Evolutionary conservation across 2,113 vertebrate genomes (phyloP), one percentile per base, ranked within the genome.

Genomic region (Anoura caudifer): DNA sequence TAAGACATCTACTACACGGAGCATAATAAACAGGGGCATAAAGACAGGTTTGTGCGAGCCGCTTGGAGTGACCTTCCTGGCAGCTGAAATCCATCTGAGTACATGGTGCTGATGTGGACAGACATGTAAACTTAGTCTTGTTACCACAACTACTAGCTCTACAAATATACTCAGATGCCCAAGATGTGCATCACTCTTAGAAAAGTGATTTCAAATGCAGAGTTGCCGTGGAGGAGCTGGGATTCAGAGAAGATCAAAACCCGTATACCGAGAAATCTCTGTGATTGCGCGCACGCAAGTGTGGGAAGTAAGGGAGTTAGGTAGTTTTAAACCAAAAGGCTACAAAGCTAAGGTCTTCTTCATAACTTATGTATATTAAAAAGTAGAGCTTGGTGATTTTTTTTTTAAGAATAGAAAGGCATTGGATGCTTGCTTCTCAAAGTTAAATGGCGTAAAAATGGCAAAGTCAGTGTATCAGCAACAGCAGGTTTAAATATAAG

Each of bases 21-120:
- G 98, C 99, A 99, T 99, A 99, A 99, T 99, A 99, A 99, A 99
- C 99, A 99, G 98, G 98, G 99, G 99, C 98, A 99, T 99, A 99
- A 99, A 99, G 99, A 99, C 98, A 98, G 99, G 99, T 99, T 99
- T 99, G 99, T 99, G 98, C 99, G 98, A 98, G 98, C 98, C 98
- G 98, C 98, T 98, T 98, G 97, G 98, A 98, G 98, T 98, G 99
- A 99, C 99, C 99, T 99, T 98, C 99, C 98, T 98, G 99, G 98
- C 99, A 99, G 99, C 99, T 99, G 98, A 98, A 97, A 98, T 98
- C 98, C 98, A 98, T 99, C 98, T 98, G 98, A 97, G 97, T 98
- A 96, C 98, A 98, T 98, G 98, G 98, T 98, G 98, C 98, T 98
- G 98, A 98, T 98, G 98, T 98, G 98, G 98, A 98, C 98, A 98